These are phyloP conservation scores for Magallana nippona DNA, from an alignment of 2,888 invertebrate species.

Conservation along the genomic window DNA sequence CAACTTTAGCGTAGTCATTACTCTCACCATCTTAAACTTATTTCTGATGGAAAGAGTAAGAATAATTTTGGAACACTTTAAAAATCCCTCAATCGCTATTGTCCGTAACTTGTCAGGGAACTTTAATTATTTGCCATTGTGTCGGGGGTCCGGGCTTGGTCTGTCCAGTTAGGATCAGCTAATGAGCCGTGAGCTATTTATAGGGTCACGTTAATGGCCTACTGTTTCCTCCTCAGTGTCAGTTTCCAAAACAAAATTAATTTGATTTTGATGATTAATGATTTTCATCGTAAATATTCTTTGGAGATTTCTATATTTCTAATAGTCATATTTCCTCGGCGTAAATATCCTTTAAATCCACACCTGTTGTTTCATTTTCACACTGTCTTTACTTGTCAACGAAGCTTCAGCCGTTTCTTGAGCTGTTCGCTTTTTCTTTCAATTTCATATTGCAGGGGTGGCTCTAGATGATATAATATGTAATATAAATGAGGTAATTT, in stretches of 20 bases:
- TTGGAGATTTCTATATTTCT: conserved; percentile 19
- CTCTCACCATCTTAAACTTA: neutral
- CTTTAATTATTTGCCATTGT: conserved; percentile 27
- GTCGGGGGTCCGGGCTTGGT: neutral
- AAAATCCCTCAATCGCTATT: conserved; percentile 3
- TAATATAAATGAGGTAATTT: conserved; percentile 24
- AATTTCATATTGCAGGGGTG: neutral
- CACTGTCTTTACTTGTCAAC: neutral
- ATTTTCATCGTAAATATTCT: conserved; percentile 23
- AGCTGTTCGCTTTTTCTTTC: neutral
- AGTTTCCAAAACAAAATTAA: conserved; percentile 9
- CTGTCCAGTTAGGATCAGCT: neutral
- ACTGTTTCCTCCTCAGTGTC: conserved; percentile 10
- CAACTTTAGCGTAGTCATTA: neutral
- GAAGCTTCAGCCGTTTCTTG: neutral
- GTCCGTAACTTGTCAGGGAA: conserved; percentile 22
- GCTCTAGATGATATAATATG: conserved; percentile 21
- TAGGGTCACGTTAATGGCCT: conserved; percentile 24
- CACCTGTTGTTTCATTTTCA: conserved; percentile 29
- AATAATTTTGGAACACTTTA: neutral
- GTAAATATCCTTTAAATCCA: conserved; percentile 16
- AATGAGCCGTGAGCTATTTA: conserved; percentile 19
- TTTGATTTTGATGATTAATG: conserved; percentile 33
- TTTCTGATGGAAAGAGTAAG: neutral
- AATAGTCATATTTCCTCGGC: conserved; percentile 8